phyloP scores from a whole-genome alignment of 2,888 invertebrate species.

The Anaspis maculata region DNA sequence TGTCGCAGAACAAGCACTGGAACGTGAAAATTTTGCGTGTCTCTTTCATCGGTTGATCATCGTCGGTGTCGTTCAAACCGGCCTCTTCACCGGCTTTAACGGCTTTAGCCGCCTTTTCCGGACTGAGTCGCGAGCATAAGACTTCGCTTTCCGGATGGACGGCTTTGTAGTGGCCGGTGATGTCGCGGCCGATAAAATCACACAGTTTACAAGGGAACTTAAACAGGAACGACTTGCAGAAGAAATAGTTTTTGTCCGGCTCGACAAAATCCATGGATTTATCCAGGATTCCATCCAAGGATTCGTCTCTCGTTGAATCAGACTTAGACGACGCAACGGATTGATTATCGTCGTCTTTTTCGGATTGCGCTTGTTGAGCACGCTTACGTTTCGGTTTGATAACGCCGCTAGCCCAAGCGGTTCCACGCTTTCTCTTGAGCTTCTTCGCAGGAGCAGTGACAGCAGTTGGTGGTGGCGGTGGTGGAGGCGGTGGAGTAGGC shows the following conservation, averaged over 20 bases:
- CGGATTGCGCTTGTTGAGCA: not conserved
- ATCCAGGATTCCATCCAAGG: conserved; percentile 7
- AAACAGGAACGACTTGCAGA: conserved; percentile 11
- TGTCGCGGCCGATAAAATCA: conserved; percentile 48
- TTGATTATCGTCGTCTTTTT: not conserved
- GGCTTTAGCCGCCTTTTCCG: conserved; percentile 46
- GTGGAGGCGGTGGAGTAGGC: too few species aligned
- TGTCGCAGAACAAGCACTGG: conserved; percentile 37
- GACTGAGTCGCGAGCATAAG: conserved; percentile 52
- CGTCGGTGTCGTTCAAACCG: conserved; percentile 19
- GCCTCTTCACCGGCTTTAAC: conserved; percentile 44
- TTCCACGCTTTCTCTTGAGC: not conserved
- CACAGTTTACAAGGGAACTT: conserved; percentile 51
- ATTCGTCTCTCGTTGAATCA: too few species aligned
- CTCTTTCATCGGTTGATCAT: not conserved
- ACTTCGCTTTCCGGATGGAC: conserved; percentile 58
- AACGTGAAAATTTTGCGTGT: conserved; percentile 17
- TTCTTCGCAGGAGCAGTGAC: too few species aligned
- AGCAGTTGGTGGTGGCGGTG: too few species aligned
- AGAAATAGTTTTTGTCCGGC: conserved; percentile 25
- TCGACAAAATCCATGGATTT: conserved; percentile 17
- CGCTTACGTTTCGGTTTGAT: not conserved
- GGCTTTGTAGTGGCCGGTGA: conserved; percentile 59
- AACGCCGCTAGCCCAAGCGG: not conserved
- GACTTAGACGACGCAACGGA: not conserved